phyloP scores from a whole-genome alignment of 2,888 invertebrate genomes.

The Ernsta delagoae region DNA sequence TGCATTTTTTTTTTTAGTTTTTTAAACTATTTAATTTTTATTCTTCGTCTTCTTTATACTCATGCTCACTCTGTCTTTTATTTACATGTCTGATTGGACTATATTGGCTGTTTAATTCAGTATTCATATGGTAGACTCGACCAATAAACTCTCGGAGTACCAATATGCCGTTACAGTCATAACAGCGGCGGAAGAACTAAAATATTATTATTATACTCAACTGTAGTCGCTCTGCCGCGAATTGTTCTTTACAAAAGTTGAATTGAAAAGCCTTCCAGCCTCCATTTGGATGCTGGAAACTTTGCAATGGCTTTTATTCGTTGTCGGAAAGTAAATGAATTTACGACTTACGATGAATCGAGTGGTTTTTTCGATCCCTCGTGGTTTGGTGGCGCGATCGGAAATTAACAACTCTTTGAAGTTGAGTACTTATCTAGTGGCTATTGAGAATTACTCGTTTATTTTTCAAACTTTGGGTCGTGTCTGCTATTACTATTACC shows the following conservation, averaged over 20 bases:
- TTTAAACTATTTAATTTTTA: too few species aligned
- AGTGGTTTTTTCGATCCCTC: constrained; percentile 48
- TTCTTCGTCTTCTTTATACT: too few species aligned
- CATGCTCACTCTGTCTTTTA: too few species aligned
- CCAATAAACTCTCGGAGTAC: not conserved
- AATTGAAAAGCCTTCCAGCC: constrained; percentile 74
- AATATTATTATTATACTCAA: constrained; percentile 54
- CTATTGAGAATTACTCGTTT: not conserved
- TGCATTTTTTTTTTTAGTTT: too few species aligned
- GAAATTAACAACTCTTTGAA: constrained; percentile 8
- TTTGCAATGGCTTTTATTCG: constrained; percentile 76
- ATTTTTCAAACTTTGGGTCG: too few species aligned
- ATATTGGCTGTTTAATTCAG: too few species aligned
- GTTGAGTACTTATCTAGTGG: not conserved
- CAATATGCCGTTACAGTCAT: constrained; percentile 10
- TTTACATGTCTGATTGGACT: too few species aligned
- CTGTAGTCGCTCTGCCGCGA: constrained; percentile 54
- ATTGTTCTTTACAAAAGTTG: constrained; percentile 74
- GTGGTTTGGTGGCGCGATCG: not conserved
- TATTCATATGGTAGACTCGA: not conserved
- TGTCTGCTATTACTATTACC: too few species aligned
- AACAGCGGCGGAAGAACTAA: constrained; percentile 47
- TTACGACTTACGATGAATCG: constrained; percentile 69
- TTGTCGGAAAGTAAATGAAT: constrained; percentile 73
- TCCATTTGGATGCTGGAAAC: constrained; percentile 77